A percentile compares a stretch with the other conserved stretches of the same genome.
Conservation (phyloP, 37 sponge, comb jelly and placozoan genomes). For the Amphimedon queenslandica region DNA sequence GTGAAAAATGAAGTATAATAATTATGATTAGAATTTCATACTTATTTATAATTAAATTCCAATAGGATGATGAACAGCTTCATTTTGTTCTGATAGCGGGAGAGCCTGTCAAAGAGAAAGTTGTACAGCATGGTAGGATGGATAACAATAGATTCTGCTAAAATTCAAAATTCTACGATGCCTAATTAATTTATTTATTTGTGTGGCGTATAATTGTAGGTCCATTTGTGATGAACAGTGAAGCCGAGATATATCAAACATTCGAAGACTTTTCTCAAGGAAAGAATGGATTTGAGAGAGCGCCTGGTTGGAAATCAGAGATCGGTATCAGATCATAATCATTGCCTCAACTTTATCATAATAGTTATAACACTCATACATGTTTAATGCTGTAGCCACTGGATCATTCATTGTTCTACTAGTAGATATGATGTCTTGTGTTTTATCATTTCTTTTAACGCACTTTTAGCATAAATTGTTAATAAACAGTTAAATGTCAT, state of each 20-base stretch:
- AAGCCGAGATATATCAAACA: conserved; percentile 77
- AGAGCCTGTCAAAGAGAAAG: conserved; percentile 83
- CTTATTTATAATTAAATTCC: background rate
- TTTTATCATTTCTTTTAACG: no score
- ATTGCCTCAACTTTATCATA: no score
- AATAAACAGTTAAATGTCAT: no score
- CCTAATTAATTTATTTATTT: background rate
- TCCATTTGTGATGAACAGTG: conserved; percentile 96
- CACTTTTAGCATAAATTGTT: no score
- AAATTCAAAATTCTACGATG: no score
- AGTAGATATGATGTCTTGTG: no score
- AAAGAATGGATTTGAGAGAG: conserved; percentile 75
- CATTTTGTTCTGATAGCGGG: conserved; percentile 92
- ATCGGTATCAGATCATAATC: conserved; percentile 21
- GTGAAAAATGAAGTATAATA: conserved; percentile 56
- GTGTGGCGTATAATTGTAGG: conserved; percentile 25
- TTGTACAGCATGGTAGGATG: conserved; percentile 72
- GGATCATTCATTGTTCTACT: no score
- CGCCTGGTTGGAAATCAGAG: conserved; percentile 60
- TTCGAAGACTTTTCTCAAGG: conserved; percentile 64
- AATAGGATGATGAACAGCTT: conserved; percentile 34
- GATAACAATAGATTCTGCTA: background rate
- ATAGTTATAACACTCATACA: no score
- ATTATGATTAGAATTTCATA: no score
- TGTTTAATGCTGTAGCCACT: no score